Evolutionary conservation across 2,888 invertebrate genomes (phyloP), one percentile per base, ranked within the genome.

Genomic region (Itoplectis maculator): DNA sequence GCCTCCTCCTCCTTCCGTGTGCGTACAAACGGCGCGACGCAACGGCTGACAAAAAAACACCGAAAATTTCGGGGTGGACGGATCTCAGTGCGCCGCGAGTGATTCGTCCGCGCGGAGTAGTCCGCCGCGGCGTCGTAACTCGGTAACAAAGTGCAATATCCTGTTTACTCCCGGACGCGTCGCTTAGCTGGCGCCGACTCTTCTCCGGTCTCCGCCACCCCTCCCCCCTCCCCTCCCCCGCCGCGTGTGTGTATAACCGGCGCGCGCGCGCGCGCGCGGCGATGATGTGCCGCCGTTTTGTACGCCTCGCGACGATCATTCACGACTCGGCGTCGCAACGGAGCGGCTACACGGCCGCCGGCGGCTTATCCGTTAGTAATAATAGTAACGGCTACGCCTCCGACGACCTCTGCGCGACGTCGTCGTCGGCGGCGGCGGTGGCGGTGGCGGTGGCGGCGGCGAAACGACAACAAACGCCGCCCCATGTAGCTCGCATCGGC

Each of bases 351-450:
- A 42, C 2, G 5, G 42, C 0, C n/a, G 6, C n/a, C n/a, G 1
- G 35, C 35, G 11, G 35, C 6, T 54, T 20, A 23, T 54, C 11
- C 54, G 20, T 23, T 20, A 3, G 54, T 54, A 54, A 54, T 54
- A 54, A 54, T 54, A 54, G 54, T 54, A 11, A 23, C 54, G 54
- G 23, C 54, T 54, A 54, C 54, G 54, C 54, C 54, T 54, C 54
- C 23, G 23, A 5, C 23, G 20, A 54, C 54, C 54, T 54, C 54
- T 3, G 11, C 23, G 23, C 9, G 11, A 5, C 2, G 29, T 54
- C 20, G 4, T 23, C 2, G 13, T 54, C 54, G n/a, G n/a, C n/a
- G n/a, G n/a, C n/a, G n/a, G n/a, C n/a, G n/a, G n/a, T n/a, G n/a
- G n/a, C n/a, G n/a, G n/a, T n/a, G n/a, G n/a, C n/a, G n/a, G n/a